These are phyloP conservation scores for Chlorospingus flavigularis DNA, from an alignment of 2,797 vertebrate genomes.

Conservation along the genomic window DNA sequence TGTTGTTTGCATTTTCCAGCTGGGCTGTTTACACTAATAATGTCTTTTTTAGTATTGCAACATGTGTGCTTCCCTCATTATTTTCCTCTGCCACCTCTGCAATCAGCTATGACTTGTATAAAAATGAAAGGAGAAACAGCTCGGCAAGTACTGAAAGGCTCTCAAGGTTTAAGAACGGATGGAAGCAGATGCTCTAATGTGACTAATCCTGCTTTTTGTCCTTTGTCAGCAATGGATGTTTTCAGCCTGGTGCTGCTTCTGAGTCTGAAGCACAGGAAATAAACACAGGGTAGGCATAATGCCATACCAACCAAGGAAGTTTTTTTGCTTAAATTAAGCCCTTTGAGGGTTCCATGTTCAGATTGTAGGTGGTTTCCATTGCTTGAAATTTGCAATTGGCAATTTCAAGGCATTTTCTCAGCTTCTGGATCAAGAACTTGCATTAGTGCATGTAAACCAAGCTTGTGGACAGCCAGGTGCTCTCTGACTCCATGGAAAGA, in stretches of 20 bases:
- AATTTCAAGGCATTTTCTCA: neutral
- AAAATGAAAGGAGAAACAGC: neutral
- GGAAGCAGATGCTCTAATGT: neutral
- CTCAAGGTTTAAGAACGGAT: neutral
- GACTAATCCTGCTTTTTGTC: neutral
- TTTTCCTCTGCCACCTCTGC: neutral
- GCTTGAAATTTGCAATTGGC: neutral
- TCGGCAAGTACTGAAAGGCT: neutral
- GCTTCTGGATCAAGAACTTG: neutral
- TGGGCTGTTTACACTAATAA: neutral
- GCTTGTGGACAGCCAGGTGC: neutral
- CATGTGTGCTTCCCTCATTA: neutral
- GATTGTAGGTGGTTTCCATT: neutral
- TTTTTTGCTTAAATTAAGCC: neutral
- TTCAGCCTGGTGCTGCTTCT: neutral
- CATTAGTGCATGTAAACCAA: neutral
- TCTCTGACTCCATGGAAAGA: neutral
- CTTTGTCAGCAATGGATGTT: neutral
- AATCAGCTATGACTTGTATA: neutral
- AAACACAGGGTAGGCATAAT: neutral
- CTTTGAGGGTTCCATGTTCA: neutral
- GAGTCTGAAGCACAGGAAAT: neutral
- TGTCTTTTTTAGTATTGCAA: neutral
- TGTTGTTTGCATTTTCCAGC: conserved; percentile 18
- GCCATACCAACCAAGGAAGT: neutral